Conservation (phyloP, 1,140 invertebrate genomes). For the Teleopsis dalmanni region DNA sequence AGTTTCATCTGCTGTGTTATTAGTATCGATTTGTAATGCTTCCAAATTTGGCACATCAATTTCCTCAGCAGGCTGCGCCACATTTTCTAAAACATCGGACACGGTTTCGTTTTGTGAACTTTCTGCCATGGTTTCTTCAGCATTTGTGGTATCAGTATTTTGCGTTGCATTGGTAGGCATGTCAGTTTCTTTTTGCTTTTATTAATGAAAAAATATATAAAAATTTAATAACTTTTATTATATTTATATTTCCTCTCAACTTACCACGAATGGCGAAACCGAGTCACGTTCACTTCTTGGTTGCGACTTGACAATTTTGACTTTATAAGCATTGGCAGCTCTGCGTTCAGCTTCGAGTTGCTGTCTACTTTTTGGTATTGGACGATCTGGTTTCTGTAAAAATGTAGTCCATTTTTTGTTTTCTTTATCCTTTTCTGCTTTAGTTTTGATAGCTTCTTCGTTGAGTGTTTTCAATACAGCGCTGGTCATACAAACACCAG, state of each 20-base stretch:
- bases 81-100: constrained; percentile 8
- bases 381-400: constrained; percentile 58
- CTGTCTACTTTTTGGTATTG: constrained; percentile 50
- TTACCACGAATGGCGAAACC: constrained; percentile 13
- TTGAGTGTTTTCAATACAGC: constrained; percentile 60
- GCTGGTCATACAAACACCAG: constrained; percentile 57
- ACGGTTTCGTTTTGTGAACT: no score
- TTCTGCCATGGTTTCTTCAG: no score
- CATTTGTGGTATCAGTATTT: constrained; percentile 12
- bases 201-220: background rate
- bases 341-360: constrained; percentile 29
- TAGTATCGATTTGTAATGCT: constrained; percentile 16
- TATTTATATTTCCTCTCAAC: background rate
- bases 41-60: constrained; percentile 39
- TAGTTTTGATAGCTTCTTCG: constrained; percentile 46
- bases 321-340: constrained; percentile 46
- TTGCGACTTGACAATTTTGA: constrained; percentile 49
- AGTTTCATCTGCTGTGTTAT: constrained; percentile 10
- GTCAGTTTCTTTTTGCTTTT: background rate
- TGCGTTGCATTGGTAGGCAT: constrained; percentile 15
- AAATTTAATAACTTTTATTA: background rate
- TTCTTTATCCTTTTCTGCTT: constrained; percentile 49
- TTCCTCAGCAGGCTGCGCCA: constrained; percentile 30
- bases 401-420: constrained; percentile 62
- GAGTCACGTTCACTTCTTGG: constrained; percentile 32